Conservation (phyloP, 2,113 vertebrate species). For the Ophthalmolycus amberensis region DNA sequence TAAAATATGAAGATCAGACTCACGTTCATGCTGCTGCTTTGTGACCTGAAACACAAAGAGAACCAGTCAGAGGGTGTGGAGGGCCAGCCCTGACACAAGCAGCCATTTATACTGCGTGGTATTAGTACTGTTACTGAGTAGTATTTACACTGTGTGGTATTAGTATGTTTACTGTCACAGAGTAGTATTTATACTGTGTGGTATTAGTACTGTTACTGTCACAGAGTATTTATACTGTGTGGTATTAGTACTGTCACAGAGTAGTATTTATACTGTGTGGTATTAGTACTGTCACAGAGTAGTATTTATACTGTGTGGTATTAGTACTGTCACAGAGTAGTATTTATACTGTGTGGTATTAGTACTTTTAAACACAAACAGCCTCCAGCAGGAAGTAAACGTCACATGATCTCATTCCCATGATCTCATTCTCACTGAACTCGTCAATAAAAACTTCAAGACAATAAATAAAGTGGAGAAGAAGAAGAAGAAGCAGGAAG, state of each 20-base stretch:
- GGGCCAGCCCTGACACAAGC: background rate
- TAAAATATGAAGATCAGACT: background rate
- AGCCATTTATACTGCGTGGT: background rate
- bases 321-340: too few species aligned
- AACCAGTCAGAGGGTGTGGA: background rate
- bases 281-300: background rate
- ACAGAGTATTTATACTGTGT: too few species aligned
- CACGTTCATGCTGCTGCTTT: conserved; percentile 31
- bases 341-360: too few species aligned
- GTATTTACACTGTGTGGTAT: too few species aligned
- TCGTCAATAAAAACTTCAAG: too few species aligned
- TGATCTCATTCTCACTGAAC: too few species aligned
- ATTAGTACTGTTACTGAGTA: background rate
- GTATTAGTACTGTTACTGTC: background rate
- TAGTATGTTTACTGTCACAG: too few species aligned
- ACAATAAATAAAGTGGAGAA: background rate
- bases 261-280: background rate
- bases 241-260: background rate
- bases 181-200: too few species aligned
- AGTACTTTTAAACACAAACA: background rate
- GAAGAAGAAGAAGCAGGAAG: background rate
- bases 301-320: too few species aligned
- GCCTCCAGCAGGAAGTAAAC: background rate
- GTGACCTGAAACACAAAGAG: conserved; percentile 20
- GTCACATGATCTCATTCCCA: background rate